These are phyloP conservation scores for Aquatica leii DNA, from an alignment of 2,888 invertebrate species.

Conservation along the genomic window DNA sequence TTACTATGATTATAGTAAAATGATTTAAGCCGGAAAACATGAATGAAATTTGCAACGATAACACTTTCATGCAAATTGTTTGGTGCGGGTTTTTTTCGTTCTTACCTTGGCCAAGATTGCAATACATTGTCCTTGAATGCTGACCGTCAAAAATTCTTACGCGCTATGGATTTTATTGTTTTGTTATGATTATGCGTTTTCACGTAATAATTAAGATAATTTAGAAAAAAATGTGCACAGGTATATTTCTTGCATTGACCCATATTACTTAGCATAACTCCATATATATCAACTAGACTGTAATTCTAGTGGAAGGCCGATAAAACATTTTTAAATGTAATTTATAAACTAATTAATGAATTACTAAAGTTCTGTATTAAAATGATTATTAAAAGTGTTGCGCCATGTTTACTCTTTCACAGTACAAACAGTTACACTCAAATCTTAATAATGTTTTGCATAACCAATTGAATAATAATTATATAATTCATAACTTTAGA, in stretches of 20 bases:
- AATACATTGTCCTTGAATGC: slow-evolving; percentile 30
- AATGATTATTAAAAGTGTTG: too few relatives aligned
- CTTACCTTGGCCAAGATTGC: slow-evolving; percentile 37
- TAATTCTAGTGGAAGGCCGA: slow-evolving; percentile 16
- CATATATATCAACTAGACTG: slow-evolving; percentile 13
- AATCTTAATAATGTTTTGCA: too few relatives aligned
- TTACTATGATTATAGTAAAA: neutral
- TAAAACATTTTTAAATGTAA: neutral
- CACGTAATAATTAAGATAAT: too few relatives aligned
- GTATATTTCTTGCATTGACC: slow-evolving; percentile 19
- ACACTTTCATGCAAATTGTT: neutral
- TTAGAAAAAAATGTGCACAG: too few relatives aligned
- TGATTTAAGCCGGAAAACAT: slow-evolving; percentile 2
- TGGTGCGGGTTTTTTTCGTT: too few relatives aligned
- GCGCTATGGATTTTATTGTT: neutral
- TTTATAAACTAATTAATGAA: too few relatives aligned
- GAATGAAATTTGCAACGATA: slow-evolving; percentile 13
- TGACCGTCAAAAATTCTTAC: slow-evolving; percentile 34
- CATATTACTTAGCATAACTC: slow-evolving; percentile 14
- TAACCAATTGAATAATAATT: too few relatives aligned
- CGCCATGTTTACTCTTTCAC: too few relatives aligned
- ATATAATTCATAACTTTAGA: too few relatives aligned
- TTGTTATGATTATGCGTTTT: neutral
- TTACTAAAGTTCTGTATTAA: too few relatives aligned
- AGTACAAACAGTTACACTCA: too few relatives aligned